These are phyloP conservation scores for Pituophis catenifer DNA, from an alignment of 2,113 vertebrate genomes.

Conservation along the genomic window DNA sequence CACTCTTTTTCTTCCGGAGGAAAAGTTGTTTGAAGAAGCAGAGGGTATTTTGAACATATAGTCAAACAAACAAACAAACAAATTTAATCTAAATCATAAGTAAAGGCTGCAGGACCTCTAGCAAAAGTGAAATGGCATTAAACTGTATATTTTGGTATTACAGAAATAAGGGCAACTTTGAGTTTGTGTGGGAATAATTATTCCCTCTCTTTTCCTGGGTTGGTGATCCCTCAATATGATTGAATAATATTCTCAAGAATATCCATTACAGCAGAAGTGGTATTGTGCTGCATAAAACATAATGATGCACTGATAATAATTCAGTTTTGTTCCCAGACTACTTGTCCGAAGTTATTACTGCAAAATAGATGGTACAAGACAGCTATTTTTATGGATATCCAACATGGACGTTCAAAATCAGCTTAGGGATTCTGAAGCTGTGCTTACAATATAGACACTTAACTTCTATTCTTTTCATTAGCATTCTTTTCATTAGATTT, in stretches of 20 bases:
- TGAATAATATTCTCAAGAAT: not conserved
- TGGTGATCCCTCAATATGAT: not conserved
- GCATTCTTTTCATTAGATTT: not conserved
- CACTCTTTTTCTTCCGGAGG: not conserved
- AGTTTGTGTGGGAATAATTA: not conserved
- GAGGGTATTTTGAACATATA: rapidly evolving
- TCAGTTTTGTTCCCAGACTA: not conserved
- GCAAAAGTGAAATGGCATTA: slow-evolving; percentile 37
- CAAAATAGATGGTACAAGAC: not conserved
- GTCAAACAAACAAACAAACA: not conserved
- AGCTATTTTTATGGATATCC: not conserved
- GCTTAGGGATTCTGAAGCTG: not conserved
- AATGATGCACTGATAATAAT: not conserved
- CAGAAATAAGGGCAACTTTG: not conserved
- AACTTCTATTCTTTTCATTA: not conserved
- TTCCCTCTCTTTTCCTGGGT: not conserved
- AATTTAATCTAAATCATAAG: not conserved
- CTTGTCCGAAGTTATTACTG: not conserved
- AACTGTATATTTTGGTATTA: not conserved
- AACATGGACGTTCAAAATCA: not conserved
- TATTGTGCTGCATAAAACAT: not conserved
- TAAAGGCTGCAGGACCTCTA: not conserved
- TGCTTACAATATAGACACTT: not conserved
- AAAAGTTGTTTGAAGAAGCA: not conserved
- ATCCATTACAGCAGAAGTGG: not conserved